Conservation (phyloP, 2,797 vertebrate genomes). For the Xenops minutus region DNA sequence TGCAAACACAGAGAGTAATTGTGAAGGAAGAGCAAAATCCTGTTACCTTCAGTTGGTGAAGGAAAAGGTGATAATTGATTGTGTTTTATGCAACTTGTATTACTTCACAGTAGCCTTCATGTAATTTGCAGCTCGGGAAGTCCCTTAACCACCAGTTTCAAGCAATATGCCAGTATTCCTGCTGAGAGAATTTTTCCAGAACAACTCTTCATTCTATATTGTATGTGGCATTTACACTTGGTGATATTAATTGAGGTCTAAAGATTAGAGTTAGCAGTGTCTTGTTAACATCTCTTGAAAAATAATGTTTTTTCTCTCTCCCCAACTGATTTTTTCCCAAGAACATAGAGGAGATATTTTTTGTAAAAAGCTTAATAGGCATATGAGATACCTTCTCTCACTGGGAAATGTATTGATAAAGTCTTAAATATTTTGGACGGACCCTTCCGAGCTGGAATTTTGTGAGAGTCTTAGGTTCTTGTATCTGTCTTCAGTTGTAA, state of each 20-base stretch:
- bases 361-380: not conserved
- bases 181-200: not conserved
- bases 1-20: not conserved
- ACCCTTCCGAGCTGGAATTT: not conserved
- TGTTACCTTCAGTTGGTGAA: not conserved
- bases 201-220: not conserved
- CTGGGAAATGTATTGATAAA: not conserved
- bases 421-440: not conserved
- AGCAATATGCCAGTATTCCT: not conserved
- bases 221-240: not conserved
- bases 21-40: not conserved
- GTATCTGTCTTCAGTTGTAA: not conserved
- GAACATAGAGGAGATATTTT: not conserved
- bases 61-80: not conserved
- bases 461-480: not conserved
- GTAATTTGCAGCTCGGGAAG: not conserved
- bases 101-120: not conserved
- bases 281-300: not conserved
- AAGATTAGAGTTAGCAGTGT: not conserved
- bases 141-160: not conserved
- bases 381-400: not conserved
- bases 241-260: not conserved
- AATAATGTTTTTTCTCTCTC: not conserved
- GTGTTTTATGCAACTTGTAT: not conserved
- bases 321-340: not conserved